These are phyloP conservation scores for Linnaemya vulpina DNA, from an alignment of 2,888 invertebrate genomes.

Conservation along the genomic window DNA sequence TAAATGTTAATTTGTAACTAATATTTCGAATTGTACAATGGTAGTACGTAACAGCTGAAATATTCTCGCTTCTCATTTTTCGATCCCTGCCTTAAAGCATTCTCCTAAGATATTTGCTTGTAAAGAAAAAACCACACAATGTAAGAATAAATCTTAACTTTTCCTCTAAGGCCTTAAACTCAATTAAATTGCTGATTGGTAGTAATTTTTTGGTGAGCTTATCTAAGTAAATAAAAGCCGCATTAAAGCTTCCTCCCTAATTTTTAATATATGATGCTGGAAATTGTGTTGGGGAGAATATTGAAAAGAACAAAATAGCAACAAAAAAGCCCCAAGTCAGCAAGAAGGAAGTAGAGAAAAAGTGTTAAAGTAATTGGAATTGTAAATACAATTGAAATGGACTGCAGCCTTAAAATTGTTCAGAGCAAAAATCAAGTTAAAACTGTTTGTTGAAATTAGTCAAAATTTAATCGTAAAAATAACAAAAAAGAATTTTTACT, in stretches of 20 bases:
- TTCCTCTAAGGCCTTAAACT: conserved; percentile 4
- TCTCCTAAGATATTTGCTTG: not conserved
- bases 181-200: conserved; percentile 60
- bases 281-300: conserved; percentile 58
- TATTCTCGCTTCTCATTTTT: too few species aligned
- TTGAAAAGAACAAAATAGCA: conserved; percentile 23
- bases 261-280: conserved; percentile 27
- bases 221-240: not conserved
- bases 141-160: not conserved
- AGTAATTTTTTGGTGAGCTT: conserved; percentile 19
- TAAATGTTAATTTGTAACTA: too few species aligned
- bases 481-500: too few species aligned
- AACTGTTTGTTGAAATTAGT: too few species aligned
- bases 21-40: too few species aligned
- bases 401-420: too few species aligned
- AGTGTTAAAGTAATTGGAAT: not conserved
- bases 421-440: too few species aligned
- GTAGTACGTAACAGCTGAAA: too few species aligned
- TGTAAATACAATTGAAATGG: not conserved
- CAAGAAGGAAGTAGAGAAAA: not conserved
- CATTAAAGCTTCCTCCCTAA: not conserved
- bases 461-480: too few species aligned
- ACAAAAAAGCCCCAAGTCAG: conserved; percentile 16
- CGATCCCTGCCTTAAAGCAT: not conserved
- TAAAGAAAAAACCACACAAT: not conserved